Evolutionary conservation across 1,140 invertebrate species (phyloP), one percentile per base, ranked within the genome.

Genomic region (Drosophila aff.): DNA sequence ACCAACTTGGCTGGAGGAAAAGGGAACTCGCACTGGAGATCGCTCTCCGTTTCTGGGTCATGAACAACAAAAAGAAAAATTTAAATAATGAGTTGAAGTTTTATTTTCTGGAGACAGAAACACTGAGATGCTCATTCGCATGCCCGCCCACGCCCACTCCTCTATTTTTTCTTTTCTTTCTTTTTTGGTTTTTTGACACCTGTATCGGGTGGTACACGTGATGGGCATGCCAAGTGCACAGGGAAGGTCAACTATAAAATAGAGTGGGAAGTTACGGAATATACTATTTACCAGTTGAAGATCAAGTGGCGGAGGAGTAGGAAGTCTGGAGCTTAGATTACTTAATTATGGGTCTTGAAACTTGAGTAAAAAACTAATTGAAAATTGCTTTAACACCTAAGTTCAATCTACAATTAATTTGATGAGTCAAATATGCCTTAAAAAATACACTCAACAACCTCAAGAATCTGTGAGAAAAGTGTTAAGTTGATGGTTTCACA

Each of bases 11-110:
- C 16, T n/a, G 50, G 6, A 13, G 26, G 46, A 21, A 38, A 47
- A 72, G 33, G 18, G 26, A 53, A 55, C 52, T 40, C 15, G 21
- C 0, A 11, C 36, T 40, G 53, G n/a, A 68, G 74, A 81, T 71
- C 78, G 57, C 28, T 50, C 73, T 68, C 60, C 47, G 53, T 89
- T 89, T 89, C 85, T 89, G 78, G 84, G 84, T 90, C 84, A 84
- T 89, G 81, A 89, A 90, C 77, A 77, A 53, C 55, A 36, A 53
- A n/a, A 76, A 28, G 40, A 76, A 89, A 89, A 90, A 89, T 65
- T 86, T 74, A 86, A 87, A 89, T 87, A 87, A 87, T 87, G 84
- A 89, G 84, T 83, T 86, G 60, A 15, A 55, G 66, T 75, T 85
- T 83, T 74, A 47, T 76, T 52, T 43, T 65, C 38, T 38, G 41